Evolutionary conservation across 2,888 invertebrate genomes (phyloP).

Genomic region (Chelonus formosanus): DNA sequence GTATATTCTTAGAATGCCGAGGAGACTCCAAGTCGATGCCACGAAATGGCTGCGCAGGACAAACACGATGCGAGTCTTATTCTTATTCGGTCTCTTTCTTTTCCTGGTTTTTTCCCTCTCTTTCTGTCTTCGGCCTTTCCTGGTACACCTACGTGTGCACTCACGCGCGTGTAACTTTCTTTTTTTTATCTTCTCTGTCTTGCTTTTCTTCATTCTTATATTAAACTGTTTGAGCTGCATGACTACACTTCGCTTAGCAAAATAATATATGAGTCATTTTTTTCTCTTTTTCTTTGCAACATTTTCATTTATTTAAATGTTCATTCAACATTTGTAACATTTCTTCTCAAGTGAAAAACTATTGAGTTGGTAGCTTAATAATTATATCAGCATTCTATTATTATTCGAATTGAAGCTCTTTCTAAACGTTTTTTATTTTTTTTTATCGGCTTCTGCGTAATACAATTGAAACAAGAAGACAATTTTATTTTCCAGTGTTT

Average conservation of each 20-base stretch:
- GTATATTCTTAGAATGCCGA: conserved; percentile 42
- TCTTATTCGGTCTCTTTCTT: conserved; percentile 31
- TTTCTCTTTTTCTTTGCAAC: no score
- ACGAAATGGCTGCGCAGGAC: conserved; percentile 44
- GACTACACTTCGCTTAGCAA: no score
- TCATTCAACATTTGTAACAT: no score
- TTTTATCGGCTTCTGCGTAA: background rate
- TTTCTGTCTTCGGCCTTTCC: conserved; percentile 11
- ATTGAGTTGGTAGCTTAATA: no score
- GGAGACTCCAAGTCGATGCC: conserved; percentile 36
- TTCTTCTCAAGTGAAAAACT: no score
- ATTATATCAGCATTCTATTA: no score
- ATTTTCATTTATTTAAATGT: no score
- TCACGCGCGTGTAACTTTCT: conserved; percentile 36
- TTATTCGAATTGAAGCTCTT: background rate
- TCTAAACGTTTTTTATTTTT: conserved; percentile 3
- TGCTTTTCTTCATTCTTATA: background rate
- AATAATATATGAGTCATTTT: no score
- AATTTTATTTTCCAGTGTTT: conserved; percentile 9
- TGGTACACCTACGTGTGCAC: conserved; percentile 38
- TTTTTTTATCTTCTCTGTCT: conserved; percentile 34
- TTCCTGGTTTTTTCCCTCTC: background rate
- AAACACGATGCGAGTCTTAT: conserved; percentile 40
- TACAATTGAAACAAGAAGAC: background rate
- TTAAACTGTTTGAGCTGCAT: no score